These are phyloP conservation scores for Cossypha niveicapilla DNA, from an alignment of 2,797 vertebrate species.

Conservation along the genomic window DNA sequence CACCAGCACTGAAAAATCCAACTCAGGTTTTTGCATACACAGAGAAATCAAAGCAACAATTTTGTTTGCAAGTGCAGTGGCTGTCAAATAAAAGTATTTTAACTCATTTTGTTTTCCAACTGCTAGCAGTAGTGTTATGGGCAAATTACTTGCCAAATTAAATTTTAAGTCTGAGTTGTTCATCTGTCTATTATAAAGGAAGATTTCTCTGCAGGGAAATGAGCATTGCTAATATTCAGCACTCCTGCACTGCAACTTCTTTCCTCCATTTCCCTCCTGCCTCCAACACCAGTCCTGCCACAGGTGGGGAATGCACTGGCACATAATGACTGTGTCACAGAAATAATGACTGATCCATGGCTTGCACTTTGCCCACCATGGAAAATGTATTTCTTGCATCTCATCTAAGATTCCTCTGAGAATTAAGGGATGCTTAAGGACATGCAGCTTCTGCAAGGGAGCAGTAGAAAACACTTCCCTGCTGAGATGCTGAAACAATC, in stretches of 20 bases:
- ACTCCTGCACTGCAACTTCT: neutral
- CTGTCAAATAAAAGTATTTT: slow-evolving; percentile 15
- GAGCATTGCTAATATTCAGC: neutral
- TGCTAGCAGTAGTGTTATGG: neutral
- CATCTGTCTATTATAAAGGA: neutral
- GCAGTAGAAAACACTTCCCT: neutral
- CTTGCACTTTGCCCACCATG: neutral
- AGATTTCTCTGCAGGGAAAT: neutral
- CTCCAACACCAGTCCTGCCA: neutral
- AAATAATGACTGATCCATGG: neutral
- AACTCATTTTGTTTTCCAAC: slow-evolving; percentile 12
- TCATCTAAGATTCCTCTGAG: neutral
- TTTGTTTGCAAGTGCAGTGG: neutral
- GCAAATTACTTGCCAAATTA: slow-evolving; percentile 21
- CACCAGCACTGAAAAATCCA: neutral
- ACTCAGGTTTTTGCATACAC: neutral
- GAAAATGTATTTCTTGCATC: neutral
- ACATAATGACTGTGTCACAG: neutral
- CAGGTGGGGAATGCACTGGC: neutral
- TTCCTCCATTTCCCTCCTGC: neutral
- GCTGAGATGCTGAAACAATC: slow-evolving; percentile 10
- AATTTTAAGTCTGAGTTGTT: neutral
- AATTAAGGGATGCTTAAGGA: neutral
- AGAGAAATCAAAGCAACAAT: neutral
- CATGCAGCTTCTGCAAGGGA: neutral